phyloP scores from a whole-genome alignment of 2,888 invertebrate species.

The Pristionchus maxplancki region DNA sequence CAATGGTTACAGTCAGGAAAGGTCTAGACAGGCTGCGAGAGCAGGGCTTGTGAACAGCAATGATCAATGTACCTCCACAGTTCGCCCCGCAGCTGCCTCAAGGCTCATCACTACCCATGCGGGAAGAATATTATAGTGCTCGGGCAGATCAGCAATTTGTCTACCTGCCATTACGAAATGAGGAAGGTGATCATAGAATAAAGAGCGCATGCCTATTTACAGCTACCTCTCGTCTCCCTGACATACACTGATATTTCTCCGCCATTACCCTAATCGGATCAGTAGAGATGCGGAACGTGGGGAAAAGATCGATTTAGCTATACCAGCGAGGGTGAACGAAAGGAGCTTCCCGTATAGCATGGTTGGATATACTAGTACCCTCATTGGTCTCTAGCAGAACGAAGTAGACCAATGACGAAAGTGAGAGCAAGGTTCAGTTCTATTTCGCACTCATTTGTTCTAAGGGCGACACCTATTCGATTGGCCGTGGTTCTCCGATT shows the following conservation, averaged over 20 bases:
- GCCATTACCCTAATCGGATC: slow-evolving; percentile 14
- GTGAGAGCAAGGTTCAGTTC: not conserved
- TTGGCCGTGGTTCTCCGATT: too few species aligned
- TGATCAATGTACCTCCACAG: too few species aligned
- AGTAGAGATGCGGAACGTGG: not conserved
- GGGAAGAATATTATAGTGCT: too few species aligned
- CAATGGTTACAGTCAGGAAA: too few species aligned
- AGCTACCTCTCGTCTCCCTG: not conserved
- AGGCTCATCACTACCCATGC: too few species aligned
- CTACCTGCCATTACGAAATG: too few species aligned
- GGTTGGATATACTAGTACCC: not conserved
- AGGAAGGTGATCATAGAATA: not conserved
- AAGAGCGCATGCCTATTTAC: not conserved
- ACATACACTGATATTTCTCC: not conserved
- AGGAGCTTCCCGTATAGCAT: not conserved
- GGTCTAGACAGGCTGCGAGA: too few species aligned
- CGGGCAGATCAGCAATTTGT: too few species aligned
- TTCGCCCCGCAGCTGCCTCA: too few species aligned
- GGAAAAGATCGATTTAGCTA: not conserved
- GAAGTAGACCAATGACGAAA: not conserved
- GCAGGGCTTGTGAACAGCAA: too few species aligned
- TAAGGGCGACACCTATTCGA: not conserved
- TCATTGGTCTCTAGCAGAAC: not conserved
- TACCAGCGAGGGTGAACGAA: not conserved
- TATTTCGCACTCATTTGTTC: not conserved